Conservation (phyloP, 2,113 vertebrate genomes). For the Gila orcuttii region DNA sequence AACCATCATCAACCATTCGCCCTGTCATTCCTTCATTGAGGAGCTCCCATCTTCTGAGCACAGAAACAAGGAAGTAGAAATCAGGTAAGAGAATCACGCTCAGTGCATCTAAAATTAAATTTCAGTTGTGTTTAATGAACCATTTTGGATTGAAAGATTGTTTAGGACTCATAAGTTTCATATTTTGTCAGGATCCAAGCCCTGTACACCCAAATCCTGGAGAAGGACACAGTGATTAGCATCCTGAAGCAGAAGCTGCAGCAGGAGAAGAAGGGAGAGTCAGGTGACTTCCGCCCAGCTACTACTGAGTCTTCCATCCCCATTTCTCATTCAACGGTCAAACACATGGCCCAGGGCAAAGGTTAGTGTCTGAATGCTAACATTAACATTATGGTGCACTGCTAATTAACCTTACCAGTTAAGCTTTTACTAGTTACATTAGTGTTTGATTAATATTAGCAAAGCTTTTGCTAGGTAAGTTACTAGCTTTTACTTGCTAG, state of each 20-base stretch:
- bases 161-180: fast-evolving
- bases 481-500: too few species aligned
- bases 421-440: not conserved
- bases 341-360: constrained; percentile 58
- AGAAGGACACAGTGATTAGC: constrained; percentile 93
- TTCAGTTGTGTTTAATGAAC: not conserved
- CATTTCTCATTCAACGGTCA: constrained; percentile 55
- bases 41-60: constrained; percentile 83
- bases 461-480: not conserved
- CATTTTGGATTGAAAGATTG: constrained; percentile 19
- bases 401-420: not conserved
- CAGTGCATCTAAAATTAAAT: not conserved
- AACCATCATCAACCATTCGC: constrained; percentile 94
- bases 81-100: constrained; percentile 77
- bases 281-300: constrained; percentile 77
- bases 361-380: constrained; percentile 59
- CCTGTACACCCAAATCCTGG: constrained; percentile 90
- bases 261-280: constrained; percentile 79
- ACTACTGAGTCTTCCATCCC: constrained; percentile 85
- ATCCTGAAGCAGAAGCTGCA: constrained; percentile 89
- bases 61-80: constrained; percentile 94
- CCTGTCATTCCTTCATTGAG: constrained; percentile 87
- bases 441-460: not conserved
- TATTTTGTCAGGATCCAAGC: constrained; percentile 81
- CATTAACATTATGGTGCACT: not conserved